A percentile compares a stretch with the other conserved stretches of the same genome.
Evolutionary conservation across 2,888 invertebrate genomes (phyloP).

Genomic region (Chydorus sphaericus): DNA sequence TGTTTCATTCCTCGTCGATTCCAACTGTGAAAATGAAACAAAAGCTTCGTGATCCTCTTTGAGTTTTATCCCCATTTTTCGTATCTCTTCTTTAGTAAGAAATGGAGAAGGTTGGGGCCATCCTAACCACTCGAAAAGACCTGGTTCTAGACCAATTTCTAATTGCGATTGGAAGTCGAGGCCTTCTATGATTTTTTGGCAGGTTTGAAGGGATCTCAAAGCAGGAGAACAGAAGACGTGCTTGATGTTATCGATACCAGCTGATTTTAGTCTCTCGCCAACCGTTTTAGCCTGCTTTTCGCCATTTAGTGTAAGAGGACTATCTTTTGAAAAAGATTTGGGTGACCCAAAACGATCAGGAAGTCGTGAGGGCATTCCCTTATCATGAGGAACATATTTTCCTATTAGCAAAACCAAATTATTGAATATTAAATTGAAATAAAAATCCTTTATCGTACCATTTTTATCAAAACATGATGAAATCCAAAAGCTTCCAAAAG

Average conservation of each 20-base stretch:
- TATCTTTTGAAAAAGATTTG: constrained; percentile 64
- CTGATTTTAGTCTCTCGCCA: constrained; percentile 66
- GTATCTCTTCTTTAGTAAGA: constrained; percentile 57
- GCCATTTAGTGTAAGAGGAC: constrained; percentile 81
- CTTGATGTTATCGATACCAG: constrained; percentile 45
- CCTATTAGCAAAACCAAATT: constrained; percentile 24
- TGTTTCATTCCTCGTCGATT: constrained; percentile 39
- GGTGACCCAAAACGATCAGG: constrained; percentile 50
- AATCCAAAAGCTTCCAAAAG: constrained; percentile 77
- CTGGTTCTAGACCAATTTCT: constrained; percentile 68
- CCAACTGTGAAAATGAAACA: constrained; percentile 37
- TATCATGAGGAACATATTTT: constrained; percentile 64
- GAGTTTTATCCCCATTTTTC: constrained; percentile 57
- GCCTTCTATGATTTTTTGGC: constrained; percentile 37
- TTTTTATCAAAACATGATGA: constrained; percentile 66
- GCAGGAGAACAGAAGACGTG: constrained; percentile 80
- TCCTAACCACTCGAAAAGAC: constrained; percentile 81
- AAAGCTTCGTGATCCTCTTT: constrained; percentile 51
- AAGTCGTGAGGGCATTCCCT: constrained; percentile 76
- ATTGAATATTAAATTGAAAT: too few relatives aligned
- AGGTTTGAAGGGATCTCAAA: constrained; percentile 78
- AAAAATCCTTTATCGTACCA: neutral
- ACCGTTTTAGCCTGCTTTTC: constrained; percentile 63
- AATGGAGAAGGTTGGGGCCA: constrained; percentile 75
- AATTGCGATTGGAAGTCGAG: constrained; percentile 40